These are phyloP conservation scores for Scelioninae gen. 1 DNA, from an alignment of 2,888 invertebrate species.

Conservation along the genomic window DNA sequence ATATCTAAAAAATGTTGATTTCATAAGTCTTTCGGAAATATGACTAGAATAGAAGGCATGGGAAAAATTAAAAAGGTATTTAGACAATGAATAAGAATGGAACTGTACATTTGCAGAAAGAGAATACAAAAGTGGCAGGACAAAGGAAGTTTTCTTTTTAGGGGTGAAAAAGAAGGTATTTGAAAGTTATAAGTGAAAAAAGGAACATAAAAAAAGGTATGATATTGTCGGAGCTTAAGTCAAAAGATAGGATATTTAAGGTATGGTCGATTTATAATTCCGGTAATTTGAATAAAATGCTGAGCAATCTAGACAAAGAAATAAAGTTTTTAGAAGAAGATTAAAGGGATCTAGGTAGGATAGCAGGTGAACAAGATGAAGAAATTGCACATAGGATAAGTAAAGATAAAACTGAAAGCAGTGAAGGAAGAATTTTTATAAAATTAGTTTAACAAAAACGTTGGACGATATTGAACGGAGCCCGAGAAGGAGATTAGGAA, in stretches of 20 bases:
- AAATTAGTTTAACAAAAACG: not conserved
- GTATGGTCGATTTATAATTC: not conserved
- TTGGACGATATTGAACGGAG: not conserved
- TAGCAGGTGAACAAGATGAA: not conserved
- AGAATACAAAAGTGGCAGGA: too few relatives aligned
- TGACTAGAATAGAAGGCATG: too few relatives aligned
- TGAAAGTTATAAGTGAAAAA: too few relatives aligned
- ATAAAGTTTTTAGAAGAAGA: not conserved
- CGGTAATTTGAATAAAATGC: not conserved
- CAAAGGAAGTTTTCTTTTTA: too few relatives aligned
- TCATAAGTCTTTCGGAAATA: too few relatives aligned
- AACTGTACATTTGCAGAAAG: too few relatives aligned
- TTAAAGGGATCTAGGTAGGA: not conserved
- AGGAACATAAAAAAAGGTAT: too few relatives aligned
- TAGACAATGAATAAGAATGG: too few relatives aligned
- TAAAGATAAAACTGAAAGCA: slow-evolving; percentile 3
- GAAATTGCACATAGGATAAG: not conserved
- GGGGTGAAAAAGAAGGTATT: too few relatives aligned
- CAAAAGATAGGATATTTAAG: not conserved
- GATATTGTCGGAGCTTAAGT: not conserved
- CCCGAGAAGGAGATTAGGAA: not conserved
- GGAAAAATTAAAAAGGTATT: too few relatives aligned
- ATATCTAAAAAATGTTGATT: too few relatives aligned
- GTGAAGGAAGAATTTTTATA: not conserved
- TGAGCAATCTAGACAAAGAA: not conserved